These are phyloP conservation scores for Schrankia costaestrigalis DNA, from an alignment of 2,888 invertebrate genomes.

Conservation along the genomic window DNA sequence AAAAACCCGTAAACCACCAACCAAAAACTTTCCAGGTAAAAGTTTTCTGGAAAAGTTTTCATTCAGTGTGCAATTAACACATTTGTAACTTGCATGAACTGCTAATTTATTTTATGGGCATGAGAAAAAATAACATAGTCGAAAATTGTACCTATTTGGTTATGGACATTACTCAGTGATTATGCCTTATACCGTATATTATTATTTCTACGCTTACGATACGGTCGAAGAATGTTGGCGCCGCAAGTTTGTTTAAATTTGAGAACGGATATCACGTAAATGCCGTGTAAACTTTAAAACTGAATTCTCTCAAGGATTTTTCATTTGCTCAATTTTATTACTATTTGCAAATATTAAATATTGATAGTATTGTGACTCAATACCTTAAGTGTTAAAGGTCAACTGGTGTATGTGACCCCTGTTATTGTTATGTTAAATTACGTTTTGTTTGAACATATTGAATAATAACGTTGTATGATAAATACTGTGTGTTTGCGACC, in stretches of 20 bases:
- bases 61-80: no score
- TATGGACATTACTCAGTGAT: slow-evolving; percentile 52
- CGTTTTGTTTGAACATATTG: slow-evolving; percentile 44
- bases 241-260: slow-evolving; percentile 52
- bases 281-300: slow-evolving; percentile 53
- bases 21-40: no score
- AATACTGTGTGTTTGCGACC: slow-evolving; percentile 53
- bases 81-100: no score
- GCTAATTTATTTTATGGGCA: no score
- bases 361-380: slow-evolving; percentile 21
- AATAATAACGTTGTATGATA: slow-evolving; percentile 55
- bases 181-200: no score
- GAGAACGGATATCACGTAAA: slow-evolving; percentile 56
- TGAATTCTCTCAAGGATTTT: slow-evolving; percentile 55
- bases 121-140: no score
- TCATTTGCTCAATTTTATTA: slow-evolving; percentile 39
- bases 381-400: slow-evolving; percentile 27
- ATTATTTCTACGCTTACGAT: slow-evolving; percentile 20
- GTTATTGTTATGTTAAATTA: slow-evolving; percentile 17
- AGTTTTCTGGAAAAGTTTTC: no score
- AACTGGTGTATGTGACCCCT: slow-evolving; percentile 14
- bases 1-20: no score
- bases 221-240: slow-evolving; percentile 57
- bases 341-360: slow-evolving; percentile 40
- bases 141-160: slow-evolving; percentile 39